Evolutionary conservation across 2,797 vertebrate species (phyloP).

Genomic region (Synaphobranchus kaupii): DNA sequence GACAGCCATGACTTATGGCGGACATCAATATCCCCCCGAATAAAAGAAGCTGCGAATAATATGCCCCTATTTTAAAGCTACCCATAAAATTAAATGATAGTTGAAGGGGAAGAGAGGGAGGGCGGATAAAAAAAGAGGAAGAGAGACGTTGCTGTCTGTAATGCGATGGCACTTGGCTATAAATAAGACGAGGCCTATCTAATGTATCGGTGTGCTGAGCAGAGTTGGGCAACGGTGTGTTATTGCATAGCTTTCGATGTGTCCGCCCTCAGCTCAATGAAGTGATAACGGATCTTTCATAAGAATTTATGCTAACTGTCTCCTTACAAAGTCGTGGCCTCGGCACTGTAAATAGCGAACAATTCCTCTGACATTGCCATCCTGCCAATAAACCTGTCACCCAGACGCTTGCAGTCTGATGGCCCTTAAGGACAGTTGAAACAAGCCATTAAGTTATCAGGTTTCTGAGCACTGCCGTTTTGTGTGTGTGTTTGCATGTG

Average conservation of each 20-base stretch:
- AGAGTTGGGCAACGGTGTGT: constrained; percentile 71
- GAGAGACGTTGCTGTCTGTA: constrained; percentile 74
- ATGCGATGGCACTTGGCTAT: constrained; percentile 71
- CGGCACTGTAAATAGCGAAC: constrained; percentile 76
- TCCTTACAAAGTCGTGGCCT: constrained; percentile 75
- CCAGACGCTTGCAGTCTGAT: constrained; percentile 52
- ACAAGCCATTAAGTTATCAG: constrained; percentile 56
- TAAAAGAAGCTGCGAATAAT: constrained; percentile 81
- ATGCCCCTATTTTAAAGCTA: constrained; percentile 78
- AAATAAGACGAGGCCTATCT: constrained; percentile 76
- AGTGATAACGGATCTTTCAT: constrained; percentile 82
- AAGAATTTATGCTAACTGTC: constrained; percentile 83
- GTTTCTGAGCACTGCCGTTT: constrained; percentile 34
- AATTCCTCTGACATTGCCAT: constrained; percentile 69
- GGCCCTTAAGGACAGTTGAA: constrained; percentile 66
- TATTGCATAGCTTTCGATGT: constrained; percentile 73
- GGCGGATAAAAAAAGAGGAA: not conserved
- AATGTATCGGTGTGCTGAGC: constrained; percentile 74
- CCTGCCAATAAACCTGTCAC: constrained; percentile 79
- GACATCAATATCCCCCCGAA: constrained; percentile 78
- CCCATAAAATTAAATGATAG: constrained; percentile 84
- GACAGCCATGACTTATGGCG: constrained; percentile 79
- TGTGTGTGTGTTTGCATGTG: too few relatives aligned
- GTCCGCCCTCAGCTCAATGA: constrained; percentile 78
- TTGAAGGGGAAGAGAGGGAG: constrained; percentile 54